Base-by-base conservation (phyloP, 2,888 invertebrate genomes). In the Drosophila monieri region DNA sequence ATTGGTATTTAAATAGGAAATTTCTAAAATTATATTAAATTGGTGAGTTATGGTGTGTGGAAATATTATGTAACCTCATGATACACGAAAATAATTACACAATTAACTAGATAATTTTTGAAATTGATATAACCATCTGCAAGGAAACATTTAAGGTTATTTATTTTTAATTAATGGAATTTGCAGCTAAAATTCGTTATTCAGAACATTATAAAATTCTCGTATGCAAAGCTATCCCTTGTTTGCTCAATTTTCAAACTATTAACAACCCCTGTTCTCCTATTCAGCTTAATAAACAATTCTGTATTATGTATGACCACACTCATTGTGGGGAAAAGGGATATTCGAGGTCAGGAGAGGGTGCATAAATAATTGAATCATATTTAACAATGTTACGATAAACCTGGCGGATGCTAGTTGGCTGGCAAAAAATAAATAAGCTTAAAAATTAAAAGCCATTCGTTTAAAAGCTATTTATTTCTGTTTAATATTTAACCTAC, bases 321-420 rank as follows among this genome's bases (percentile, higher is more conserved):
- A 21, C 32, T 39, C 10, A 48, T 51, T 46, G 37, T 15, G 48
- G 59, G 10, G 10, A 18, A 23, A 46, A 21, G 49, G 27, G 27
- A 52, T 15, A 46, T 51, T 44, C 32, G 41, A 18, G 70, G 60
- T 25, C 47, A 27, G 30, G 18, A 18, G n/a, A 55, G 66, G 58
- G 68, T 79, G 72, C 62, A 77, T 80, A 78, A 80, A 75, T 87
- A 80, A 80, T 87, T 46, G 52, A 51, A 69, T 62, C 37, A 65
- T 87, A 58, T 80, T 87, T 71, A 80, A 85, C 77, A 85, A 75
- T 72, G 72, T 65, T 44, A 69, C 53, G 69, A 49, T 64, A 62
- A 66, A 81, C 54, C 62, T 58, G 48, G 37, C 61, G 54, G 27
- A 39, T 41, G 41, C 57, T 12, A 27, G 60, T 15, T 43, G 18